These are phyloP conservation scores for Aradus depressus DNA, from an alignment of 2,888 invertebrate species.

Conservation along the genomic window DNA sequence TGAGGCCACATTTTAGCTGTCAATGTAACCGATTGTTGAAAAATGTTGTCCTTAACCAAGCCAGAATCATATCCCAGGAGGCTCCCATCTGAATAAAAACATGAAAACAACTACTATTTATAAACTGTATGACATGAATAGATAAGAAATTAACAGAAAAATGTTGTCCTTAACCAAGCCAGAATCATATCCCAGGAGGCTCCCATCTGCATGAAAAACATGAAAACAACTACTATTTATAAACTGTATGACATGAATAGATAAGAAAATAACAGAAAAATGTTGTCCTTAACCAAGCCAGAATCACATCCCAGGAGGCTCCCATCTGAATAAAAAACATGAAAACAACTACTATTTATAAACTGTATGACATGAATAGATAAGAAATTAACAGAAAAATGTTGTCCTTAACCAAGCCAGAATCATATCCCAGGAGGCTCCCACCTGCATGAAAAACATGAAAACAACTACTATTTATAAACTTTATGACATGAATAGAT, in stretches of 20 bases:
- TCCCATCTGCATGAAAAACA: conserved; percentile 25
- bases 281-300: conserved; percentile 29
- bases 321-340: conserved; percentile 28
- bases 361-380: not conserved
- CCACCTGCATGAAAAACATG: conserved; percentile 23
- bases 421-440: conserved; percentile 25
- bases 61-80: conserved; percentile 29
- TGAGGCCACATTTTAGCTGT: conserved; percentile 44
- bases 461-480: not conserved
- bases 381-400: no score
- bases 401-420: conserved; percentile 29
- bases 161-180: no score
- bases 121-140: no score
- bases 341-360: not conserved
- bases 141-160: no score
- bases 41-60: conserved; percentile 32
- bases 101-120: not conserved
- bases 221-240: not conserved
- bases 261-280: no score
- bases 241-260: no score
- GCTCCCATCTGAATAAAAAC: conserved; percentile 28
- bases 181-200: conserved; percentile 25
- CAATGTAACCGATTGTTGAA: conserved; percentile 44
- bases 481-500: no score
- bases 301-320: conserved; percentile 28